phyloP scores from a whole-genome alignment of 92 coral and sea anemone genomes.

The Bergia puertoricense region DNA sequence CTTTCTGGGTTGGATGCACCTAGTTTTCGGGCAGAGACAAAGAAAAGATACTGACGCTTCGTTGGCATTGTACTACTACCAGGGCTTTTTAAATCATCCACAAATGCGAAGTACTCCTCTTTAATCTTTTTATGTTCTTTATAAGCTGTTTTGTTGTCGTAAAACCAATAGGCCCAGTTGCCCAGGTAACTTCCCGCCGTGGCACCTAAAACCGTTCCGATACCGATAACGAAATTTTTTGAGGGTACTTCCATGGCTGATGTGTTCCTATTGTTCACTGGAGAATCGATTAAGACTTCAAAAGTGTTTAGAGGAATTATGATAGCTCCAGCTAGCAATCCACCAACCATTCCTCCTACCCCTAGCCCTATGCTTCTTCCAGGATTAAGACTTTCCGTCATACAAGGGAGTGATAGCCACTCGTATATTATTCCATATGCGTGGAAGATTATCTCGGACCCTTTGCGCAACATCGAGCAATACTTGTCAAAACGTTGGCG shows the following conservation, averaged over 20 bases:
- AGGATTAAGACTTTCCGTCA: neutral
- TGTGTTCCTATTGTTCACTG: neutral
- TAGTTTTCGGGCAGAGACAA: conserved; percentile 19
- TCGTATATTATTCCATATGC: conserved; percentile 19
- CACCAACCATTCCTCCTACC: conserved; percentile 26
- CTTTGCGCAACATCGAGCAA: conserved; percentile 13
- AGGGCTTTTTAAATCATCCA: neutral
- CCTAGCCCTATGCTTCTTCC: conserved; percentile 7
- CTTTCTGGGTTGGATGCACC: conserved; percentile 3
- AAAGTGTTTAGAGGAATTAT: neutral
- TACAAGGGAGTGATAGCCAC: conserved; percentile 17
- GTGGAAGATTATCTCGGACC: conserved; percentile 4
- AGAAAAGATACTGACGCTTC: neutral
- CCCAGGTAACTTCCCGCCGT: conserved; percentile 11
- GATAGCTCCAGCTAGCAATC: neutral
- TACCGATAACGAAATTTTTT: neutral
- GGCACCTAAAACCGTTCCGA: neutral
- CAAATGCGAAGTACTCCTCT: neutral
- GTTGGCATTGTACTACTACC: neutral
- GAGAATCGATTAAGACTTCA: neutral
- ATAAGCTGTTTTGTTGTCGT: neutral
- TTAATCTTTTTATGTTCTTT: neutral
- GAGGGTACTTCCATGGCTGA: neutral
- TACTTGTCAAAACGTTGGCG: neutral
- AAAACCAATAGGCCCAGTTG: conserved; percentile 14